Evolutionary conservation across 2,113 vertebrate genomes (phyloP).

Genomic region (Promerops cafer): DNA sequence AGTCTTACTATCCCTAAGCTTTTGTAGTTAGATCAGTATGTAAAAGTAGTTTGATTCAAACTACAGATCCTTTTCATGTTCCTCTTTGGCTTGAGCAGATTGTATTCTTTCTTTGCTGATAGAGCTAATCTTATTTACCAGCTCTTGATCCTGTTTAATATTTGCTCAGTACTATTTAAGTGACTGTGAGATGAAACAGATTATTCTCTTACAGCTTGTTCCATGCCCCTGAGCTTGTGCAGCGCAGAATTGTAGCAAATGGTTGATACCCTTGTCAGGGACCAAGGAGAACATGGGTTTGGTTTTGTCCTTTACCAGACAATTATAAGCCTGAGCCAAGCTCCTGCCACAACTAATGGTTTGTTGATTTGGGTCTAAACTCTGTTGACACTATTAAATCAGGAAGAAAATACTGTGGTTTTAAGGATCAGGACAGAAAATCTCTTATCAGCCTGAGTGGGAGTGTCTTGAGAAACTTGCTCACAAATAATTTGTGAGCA

Average conservation of each 20-base stretch:
- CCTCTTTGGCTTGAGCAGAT: background rate
- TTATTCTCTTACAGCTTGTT: background rate
- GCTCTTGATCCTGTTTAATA: background rate
- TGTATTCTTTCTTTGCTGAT: background rate
- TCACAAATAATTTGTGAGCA: background rate
- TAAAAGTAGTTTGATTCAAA: background rate
- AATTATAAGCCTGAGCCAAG: background rate
- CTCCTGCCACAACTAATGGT: background rate
- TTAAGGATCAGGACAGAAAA: background rate
- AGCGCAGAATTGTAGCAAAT: background rate
- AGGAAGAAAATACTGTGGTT: background rate
- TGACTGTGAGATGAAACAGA: background rate
- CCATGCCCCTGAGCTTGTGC: background rate
- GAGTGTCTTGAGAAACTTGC: background rate
- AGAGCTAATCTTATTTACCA: background rate
- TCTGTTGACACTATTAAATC: background rate
- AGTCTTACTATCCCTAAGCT: background rate
- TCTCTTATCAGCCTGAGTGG: background rate
- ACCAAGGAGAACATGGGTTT: background rate
- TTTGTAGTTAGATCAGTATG: background rate
- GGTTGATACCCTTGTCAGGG: background rate
- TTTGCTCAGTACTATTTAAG: background rate
- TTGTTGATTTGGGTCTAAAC: background rate
- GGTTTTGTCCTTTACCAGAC: fast-evolving
- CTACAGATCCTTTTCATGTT: background rate